These are phyloP conservation scores for Dynastes grantii DNA, from an alignment of 2,888 invertebrate genomes.

Conservation along the genomic window DNA sequence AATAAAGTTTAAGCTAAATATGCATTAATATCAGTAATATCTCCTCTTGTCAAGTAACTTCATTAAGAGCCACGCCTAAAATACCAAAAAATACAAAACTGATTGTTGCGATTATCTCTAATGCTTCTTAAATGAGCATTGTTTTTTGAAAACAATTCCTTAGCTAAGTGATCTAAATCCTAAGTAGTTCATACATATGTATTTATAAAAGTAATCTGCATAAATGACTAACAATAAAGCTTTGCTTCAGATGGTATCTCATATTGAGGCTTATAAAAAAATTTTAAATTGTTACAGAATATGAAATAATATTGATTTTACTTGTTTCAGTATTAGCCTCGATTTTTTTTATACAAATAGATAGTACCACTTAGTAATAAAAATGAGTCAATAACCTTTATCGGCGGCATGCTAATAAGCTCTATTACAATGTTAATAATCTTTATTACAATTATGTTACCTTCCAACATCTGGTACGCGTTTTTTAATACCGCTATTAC, in stretches of 20 bases:
- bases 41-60: conserved; percentile 14
- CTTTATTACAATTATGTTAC: no score
- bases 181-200: conserved; percentile 26
- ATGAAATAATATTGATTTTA: no score
- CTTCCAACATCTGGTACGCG: no score
- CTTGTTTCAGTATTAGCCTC: no score
- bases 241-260: conserved; percentile 25
- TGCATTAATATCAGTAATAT: conserved; percentile 33
- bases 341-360: no score
- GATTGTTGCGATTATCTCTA: conserved; percentile 27
- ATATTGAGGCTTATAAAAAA: neutral
- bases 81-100: conserved; percentile 5
- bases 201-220: conserved; percentile 29
- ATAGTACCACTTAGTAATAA: no score
- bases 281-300: no score
- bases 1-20: conserved; percentile 35
- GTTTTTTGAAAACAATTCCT: conserved; percentile 21
- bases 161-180: neutral
- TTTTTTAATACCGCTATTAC: no score
- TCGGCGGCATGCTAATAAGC: no score
- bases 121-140: conserved; percentile 30
- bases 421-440: no score
- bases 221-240: conserved; percentile 2
- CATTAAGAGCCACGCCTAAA: conserved; percentile 26
- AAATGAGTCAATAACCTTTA: no score